Evolutionary conservation across 2,888 invertebrate genomes (phyloP).

Genomic region (Osmoderma eremita): DNA sequence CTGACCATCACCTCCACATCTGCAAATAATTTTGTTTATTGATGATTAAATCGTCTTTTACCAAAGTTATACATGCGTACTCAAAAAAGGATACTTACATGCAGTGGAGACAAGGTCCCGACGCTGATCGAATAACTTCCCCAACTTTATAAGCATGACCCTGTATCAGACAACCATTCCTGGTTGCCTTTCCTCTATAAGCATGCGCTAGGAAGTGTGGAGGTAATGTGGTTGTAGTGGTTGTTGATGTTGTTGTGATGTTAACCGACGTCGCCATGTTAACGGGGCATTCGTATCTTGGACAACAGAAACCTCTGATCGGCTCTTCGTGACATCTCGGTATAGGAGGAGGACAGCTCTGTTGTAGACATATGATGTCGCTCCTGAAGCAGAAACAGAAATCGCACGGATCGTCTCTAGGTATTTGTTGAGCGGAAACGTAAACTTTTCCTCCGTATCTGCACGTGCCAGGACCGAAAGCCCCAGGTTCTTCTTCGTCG

Average conservation of each 20-base stretch:
- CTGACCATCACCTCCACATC: conserved; percentile 91
- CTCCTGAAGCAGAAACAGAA: conserved; percentile 98
- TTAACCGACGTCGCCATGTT: conserved; percentile 86
- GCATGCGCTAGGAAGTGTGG: conserved; percentile 85
- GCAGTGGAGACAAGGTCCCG: conserved; percentile 94
- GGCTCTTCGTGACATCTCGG: conserved; percentile 92
- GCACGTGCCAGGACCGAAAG: conserved; percentile 89
- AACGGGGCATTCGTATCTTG: conserved; percentile 92
- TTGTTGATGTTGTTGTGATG: conserved; percentile 86
- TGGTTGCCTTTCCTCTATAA: conserved; percentile 78
- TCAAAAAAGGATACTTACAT: conserved; percentile 74
- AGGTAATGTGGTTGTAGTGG: conserved; percentile 85
- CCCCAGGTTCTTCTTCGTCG: conserved; percentile 78
- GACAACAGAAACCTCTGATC: conserved; percentile 94
- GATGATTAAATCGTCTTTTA: too few species aligned
- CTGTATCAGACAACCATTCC: conserved; percentile 86
- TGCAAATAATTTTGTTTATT: conserved; percentile 61
- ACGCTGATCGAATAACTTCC: conserved; percentile 84
- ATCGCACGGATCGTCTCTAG: conserved; percentile 93
- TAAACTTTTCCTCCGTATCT: conserved; percentile 92
- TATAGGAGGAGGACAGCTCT: conserved; percentile 94
- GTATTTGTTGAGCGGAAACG: conserved; percentile 94
- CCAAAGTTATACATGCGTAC: too few species aligned
- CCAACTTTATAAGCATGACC: conserved; percentile 88
- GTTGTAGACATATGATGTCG: conserved; percentile 94